Evolutionary conservation across 2,113 vertebrate species (phyloP).

Genomic region (Hirundichthys speculiger): DNA sequence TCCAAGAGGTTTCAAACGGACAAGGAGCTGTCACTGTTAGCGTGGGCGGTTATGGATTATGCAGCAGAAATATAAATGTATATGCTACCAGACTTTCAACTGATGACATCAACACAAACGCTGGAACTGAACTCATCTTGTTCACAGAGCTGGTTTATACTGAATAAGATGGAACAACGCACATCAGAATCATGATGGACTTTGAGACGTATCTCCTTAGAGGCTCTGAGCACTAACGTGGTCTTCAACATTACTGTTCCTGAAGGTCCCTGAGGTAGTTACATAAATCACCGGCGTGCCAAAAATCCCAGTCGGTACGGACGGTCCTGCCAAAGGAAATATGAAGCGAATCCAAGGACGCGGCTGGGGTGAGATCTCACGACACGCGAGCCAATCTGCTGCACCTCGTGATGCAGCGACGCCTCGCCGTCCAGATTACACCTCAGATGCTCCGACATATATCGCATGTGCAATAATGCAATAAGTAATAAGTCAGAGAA

Average conservation of each 20-base stretch:
- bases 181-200: too few relatives aligned
- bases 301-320: not conserved
- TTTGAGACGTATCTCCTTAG: too few relatives aligned
- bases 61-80: constrained; percentile 7
- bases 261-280: not conserved
- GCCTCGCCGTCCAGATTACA: constrained; percentile 15
- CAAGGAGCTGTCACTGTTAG: constrained; percentile 39
- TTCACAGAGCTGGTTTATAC: too few relatives aligned
- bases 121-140: too few relatives aligned
- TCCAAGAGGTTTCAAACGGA: constrained; percentile 25
- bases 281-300: not conserved
- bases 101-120: too few relatives aligned
- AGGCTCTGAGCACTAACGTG: too few relatives aligned
- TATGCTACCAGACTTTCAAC: too few relatives aligned
- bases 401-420: constrained; percentile 7
- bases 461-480: too few relatives aligned
- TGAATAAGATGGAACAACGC: too few relatives aligned
- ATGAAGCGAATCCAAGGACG: constrained; percentile 10
- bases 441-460: not conserved
- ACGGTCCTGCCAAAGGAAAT: constrained; percentile 27
- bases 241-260: too few relatives aligned
- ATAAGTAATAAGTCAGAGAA: not conserved
- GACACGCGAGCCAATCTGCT: constrained; percentile 39
- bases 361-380: constrained; percentile 42
- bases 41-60: constrained; percentile 39